Evolutionary conservation across 2,888 invertebrate species (phyloP), one percentile per base, ranked within the genome.

Genomic region (Cyaniris semiargus): DNA sequence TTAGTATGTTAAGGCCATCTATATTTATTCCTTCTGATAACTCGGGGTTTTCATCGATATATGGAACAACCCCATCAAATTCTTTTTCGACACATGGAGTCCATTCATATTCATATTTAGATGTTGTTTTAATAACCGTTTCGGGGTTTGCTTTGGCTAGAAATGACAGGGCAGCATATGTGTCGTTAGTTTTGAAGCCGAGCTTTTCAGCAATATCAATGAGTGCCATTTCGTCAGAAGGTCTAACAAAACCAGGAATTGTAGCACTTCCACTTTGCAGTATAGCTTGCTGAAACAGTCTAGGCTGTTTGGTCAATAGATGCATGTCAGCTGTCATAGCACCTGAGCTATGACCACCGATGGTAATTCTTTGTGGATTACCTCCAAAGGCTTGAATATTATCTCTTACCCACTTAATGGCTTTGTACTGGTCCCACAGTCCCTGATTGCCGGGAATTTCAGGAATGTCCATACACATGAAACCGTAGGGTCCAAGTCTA

Each of bases 401-500:
- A 15, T 84, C 78, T 75, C 80, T 82, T 8, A 85, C 72, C 86
- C 86, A 86, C 76, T 79, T 78, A 21, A 86, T 44, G 23, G 84
- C 86, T 10, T 79, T 21, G 7, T 83, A 31, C 78, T 85, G 85
- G 77, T 86, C 86, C 77, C 85, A 85, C 1, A 85, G 75, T 5
- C 84, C 85, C 80, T 84, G 83, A 71, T 84, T 85, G 0, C 84
- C 84, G 3, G 83, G 81, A 1, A 83, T 81, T 87, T 88, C 82
- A 85, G 88, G 83, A 13, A 83, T 84, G 27, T 86, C 86, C 21
- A 87, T 78, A 79, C 86, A 85, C 15, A 88, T 81, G 77, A 88
- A 82, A 4, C 82, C 82, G 53, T 79, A 81, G 3, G 78, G 76
- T 3, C 81, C 89, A 1, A 90, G 83, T 78, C 92, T 85, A 78